Base-by-base conservation (phyloP, 2,888 invertebrate genomes). In the Harpalus rubripes region DNA sequence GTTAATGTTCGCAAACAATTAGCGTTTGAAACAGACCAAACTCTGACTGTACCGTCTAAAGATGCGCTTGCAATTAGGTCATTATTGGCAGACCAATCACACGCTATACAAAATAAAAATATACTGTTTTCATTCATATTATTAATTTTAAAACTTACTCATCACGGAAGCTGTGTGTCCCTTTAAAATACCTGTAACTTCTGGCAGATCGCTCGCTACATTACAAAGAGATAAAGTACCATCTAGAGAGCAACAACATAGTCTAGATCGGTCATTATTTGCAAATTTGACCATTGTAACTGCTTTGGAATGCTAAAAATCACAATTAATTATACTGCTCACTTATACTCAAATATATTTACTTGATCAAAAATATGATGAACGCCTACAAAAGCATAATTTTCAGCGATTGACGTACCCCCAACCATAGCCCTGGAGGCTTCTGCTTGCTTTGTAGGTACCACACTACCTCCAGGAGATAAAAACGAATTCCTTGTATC, bases 291-390 rank as follows among this genome's bases (percentile, higher is more conserved):
- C 94, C 90, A 95, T 94, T 16, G 95, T 95, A 58, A 97, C 95
- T 90, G 95, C 93, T 85, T 94, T 93, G 52, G 92, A 92, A 88
- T 96, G 95, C 93, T 95, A 26, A 52, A 22, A 44, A 74, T 15
- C 16, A 16, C 7, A 74, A 22, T 8, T 12, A 52, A 15, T 12
- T 18, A 10, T 16, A 52, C 10, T 16, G 8, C 7, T n/a, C 10
- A 44, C 2, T 15, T 39, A 3, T 65, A 65, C 7, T 7, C 26
- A 52, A 52, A 74, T 59, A 15, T 72, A 65, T 86, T 86, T 91
- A 94, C 94, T 92, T 97, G 96, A 91, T 97, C 97, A 92, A 97
- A 97, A 87, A 97, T 96, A 89, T 97, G 96, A 90, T 97, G 96
- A 56, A 97, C 96, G 59, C 97, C 97, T 79, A 95, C 95, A 90